Evolutionary conservation across 1,140 invertebrate species (phyloP), one percentile per base, ranked within the genome.

Genomic region (Glossosoma conforme): DNA sequence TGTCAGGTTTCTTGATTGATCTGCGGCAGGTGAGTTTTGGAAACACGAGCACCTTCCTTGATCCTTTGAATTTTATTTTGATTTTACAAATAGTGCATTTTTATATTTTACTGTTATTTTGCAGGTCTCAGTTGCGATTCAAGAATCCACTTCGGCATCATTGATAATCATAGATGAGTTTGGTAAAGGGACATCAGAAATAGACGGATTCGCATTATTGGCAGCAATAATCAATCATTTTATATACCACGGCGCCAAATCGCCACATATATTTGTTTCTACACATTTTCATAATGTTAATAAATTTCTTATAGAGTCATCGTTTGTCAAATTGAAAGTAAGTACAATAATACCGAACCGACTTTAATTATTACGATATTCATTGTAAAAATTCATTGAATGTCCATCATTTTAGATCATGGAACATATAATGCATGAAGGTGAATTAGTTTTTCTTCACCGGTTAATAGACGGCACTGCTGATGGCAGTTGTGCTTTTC

Each of bases 141-240:
- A 78, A 43, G 77, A 76, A 56, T 81, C 83, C 0, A 82, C 80
- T 1, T 60, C 68, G 1, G 71, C 75, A 43, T 89, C 89, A 0
- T 63, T 97, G 2, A 75, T 96, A 1, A 76, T 95, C 21, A 77
- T 95, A 36, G 93, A 97, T 70, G 93, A 96, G 70, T 93, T 95
- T 76, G 93, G 93, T 1, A 88, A 88, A 72, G 89, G 90, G 52
- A 96, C 93, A 9, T 75, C 84, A 2, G 82, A 84, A 60, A 67
- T 77, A 1, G 89, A 91, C 70, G 89, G 89, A 0, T 61, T 85
- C 24, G 73, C 84, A 5, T 66, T 94, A 21, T 65, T 93, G 2
- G 72, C 78, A 5, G 77, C 84, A 2, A 76, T 79, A 25, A 58
- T 93, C 1, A 77, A 77, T 48, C 70, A 83, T 61, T 85, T 89